Evolutionary conservation across 2,113 vertebrate genomes (phyloP).

Genomic region (Serinus canaria): DNA sequence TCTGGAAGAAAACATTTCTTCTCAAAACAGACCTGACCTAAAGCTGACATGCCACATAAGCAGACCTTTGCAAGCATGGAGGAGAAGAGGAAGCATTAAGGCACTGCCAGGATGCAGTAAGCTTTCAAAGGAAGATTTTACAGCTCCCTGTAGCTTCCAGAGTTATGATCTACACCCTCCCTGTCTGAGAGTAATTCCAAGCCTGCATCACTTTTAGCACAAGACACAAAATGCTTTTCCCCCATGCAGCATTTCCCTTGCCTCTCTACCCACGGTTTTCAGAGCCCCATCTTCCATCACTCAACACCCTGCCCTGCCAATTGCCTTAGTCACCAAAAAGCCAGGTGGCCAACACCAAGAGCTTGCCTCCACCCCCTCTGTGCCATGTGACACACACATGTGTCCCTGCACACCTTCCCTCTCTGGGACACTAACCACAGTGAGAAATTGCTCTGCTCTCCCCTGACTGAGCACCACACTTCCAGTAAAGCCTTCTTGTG

Average conservation of each 20-base stretch:
- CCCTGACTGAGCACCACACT: not conserved
- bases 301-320: not conserved
- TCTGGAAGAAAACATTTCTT: not conserved
- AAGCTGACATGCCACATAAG: not conserved
- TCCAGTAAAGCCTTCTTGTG: not conserved
- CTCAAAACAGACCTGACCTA: not conserved
- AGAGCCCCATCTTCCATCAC: not conserved
- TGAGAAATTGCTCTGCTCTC: not conserved
- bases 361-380: not conserved
- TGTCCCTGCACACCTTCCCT: not conserved
- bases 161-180: not conserved
- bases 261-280: not conserved
- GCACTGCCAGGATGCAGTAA: not conserved
- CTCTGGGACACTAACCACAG: not conserved
- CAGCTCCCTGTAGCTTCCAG: not conserved
- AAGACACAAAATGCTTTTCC: not conserved
- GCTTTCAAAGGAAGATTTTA: not conserved
- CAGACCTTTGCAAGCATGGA: not conserved
- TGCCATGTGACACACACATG: accelerated
- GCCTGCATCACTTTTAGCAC: not conserved
- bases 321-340: not conserved
- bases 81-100: not conserved
- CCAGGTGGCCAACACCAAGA: not conserved
- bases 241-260: not conserved
- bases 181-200: not conserved